Evolutionary conservation across 2,113 vertebrate genomes (phyloP), one percentile per base, ranked within the genome.

Genomic region (Lepisosteus oculatus): DNA sequence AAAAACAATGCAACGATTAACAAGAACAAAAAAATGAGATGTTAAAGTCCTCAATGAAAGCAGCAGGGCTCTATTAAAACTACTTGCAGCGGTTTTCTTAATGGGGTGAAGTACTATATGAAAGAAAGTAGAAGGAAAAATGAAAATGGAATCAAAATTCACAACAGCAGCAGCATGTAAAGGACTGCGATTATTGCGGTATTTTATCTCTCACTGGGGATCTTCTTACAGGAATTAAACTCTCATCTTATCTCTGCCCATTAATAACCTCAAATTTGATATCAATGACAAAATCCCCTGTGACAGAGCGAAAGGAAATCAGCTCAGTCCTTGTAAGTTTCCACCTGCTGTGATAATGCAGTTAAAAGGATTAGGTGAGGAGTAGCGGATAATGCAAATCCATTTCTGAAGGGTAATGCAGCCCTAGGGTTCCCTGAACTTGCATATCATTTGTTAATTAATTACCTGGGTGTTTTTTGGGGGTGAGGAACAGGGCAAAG

Each of bases 341-440:
- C 71, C 55, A 72, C 72, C 73, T 54, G 15, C 74, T 63, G 72
- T 65, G 64, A 74, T 67, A 68, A 68, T 73, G 56, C 63, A 15
- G 42, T 3, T 65, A 43, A 71, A 42, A 8, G 72, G 77, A 81
- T 81, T 67, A 55, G 43, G 15, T 17, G 43, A 57, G n/a, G 56
- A 59, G 7, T 59, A 59, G 13, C 0, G n/a, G 56, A 59, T 59
- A 59, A 59, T 59, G 56, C 13, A 12, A 12, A 59, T 59, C 56
- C n/a, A n/a, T 59, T n/a, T n/a, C n/a, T 12, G 11, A 59, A 59
- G 11, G 56, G 11, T 59, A 14, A 59, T 59, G 4, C 56, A 59
- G 56, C 7, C 7, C 3, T 59, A 13, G 56, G 56, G 56, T 59
- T 59, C 13, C 56, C 56, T 59, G 12, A 6, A 59, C 56, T 59